Percentiles rank a stretch among this genome's conserved stretches.
Conservation (phyloP, 2,113 vertebrate genomes). For the Ascaphus truei region DNA sequence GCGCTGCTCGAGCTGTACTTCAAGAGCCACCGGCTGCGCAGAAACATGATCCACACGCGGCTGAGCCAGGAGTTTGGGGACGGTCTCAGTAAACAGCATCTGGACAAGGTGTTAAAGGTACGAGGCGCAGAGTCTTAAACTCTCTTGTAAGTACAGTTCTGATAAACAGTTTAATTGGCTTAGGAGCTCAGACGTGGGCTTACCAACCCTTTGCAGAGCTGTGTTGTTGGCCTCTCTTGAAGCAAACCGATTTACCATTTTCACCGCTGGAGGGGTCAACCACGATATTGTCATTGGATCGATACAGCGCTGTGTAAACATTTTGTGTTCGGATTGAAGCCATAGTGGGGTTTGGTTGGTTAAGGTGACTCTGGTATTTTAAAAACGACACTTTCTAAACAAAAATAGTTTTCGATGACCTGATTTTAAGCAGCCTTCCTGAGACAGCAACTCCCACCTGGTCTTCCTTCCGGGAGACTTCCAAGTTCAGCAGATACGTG, state of each 20-base stretch:
- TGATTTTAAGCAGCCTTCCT: too few relatives aligned
- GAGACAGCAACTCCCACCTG: too few relatives aligned
- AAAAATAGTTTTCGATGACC: too few relatives aligned
- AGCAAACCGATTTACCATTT: too few relatives aligned
- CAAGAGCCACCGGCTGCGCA: slow-evolving; percentile 83
- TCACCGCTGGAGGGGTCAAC: too few relatives aligned
- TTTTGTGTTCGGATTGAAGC: too few relatives aligned
- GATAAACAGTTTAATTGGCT: neutral
- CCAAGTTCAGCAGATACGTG: too few relatives aligned
- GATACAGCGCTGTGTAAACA: too few relatives aligned
- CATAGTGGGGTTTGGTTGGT: too few relatives aligned
- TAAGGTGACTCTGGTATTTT: too few relatives aligned
- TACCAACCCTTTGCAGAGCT: neutral
- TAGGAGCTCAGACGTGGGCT: neutral
- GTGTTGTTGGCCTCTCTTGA: neutral
- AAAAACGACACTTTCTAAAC: too few relatives aligned
- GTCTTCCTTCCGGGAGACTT: too few relatives aligned
- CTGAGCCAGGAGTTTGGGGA: slow-evolving; percentile 84
- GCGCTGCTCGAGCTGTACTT: slow-evolving; percentile 88
- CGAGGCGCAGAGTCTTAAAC: neutral
- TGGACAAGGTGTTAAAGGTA: slow-evolving; percentile 91
- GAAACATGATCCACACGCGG: slow-evolving; percentile 75
- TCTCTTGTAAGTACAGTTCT: neutral
- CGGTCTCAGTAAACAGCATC: slow-evolving; percentile 75
- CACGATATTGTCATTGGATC: neutral